Conservation (phyloP, 2,797 vertebrate species). For the Pseudomugil gertrudae region DNA sequence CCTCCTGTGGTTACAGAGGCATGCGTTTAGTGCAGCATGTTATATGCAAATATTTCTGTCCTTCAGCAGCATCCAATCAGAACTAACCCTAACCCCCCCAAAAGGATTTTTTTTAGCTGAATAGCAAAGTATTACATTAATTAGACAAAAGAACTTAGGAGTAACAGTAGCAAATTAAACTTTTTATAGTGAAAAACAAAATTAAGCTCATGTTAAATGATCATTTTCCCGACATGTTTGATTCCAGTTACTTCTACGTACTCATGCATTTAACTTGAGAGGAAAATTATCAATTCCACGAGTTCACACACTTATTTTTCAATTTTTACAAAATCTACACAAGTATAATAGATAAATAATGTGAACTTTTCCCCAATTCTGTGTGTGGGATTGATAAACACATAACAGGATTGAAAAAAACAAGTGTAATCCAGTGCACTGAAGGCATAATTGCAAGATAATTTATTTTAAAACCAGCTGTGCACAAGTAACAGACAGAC, state of each 20-base stretch:
- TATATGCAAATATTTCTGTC: slow-evolving; percentile 71
- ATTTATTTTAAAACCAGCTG: slow-evolving; percentile 84
- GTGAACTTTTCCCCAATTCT: neutral
- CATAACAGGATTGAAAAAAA: neutral
- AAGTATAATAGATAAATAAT: neutral
- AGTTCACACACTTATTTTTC: neutral
- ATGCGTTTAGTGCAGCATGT: slow-evolving; percentile 39
- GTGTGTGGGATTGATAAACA: neutral
- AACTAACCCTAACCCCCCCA: neutral
- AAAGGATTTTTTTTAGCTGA: neutral
- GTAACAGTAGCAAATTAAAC: neutral
- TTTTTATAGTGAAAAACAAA: neutral
- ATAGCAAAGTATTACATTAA: no score
- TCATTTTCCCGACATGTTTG: neutral
- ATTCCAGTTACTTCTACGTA: neutral
- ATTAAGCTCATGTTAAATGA: neutral
- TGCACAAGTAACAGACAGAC: slow-evolving; percentile 78
- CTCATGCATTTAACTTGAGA: neutral
- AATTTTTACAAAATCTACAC: neutral
- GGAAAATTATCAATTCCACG: neutral
- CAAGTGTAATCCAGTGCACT: slow-evolving; percentile 5
- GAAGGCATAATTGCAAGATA: slow-evolving; percentile 53
- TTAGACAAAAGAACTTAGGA: no score
- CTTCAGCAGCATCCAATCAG: slow-evolving; percentile 53
- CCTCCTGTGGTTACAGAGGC: slow-evolving; percentile 37